These are phyloP conservation scores for Brachymystax lenok DNA, from an alignment of 2,797 vertebrate species.

Conservation along the genomic window DNA sequence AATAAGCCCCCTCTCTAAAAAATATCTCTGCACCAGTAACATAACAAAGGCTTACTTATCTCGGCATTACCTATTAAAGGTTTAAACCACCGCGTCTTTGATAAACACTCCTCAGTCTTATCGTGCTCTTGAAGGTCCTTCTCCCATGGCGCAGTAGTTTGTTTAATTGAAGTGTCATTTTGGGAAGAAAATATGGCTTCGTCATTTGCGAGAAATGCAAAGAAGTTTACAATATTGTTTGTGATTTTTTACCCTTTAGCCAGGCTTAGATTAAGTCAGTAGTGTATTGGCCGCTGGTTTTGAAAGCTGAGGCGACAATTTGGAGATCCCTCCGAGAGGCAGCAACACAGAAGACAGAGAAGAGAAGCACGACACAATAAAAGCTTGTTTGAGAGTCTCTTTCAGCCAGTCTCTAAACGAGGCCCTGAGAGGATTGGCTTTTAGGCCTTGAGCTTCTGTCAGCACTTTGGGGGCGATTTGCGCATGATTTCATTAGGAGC, in stretches of 20 bases:
- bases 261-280: slow-evolving; percentile 70
- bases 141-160: slow-evolving; percentile 77
- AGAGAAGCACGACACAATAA: slow-evolving; percentile 64
- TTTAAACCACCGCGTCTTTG: slow-evolving; percentile 77
- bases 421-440: slow-evolving; percentile 78
- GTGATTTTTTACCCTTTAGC: slow-evolving; percentile 54
- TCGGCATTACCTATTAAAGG: slow-evolving; percentile 85
- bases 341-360: slow-evolving; percentile 27
- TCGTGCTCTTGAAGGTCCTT: slow-evolving; percentile 78
- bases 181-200: slow-evolving; percentile 72
- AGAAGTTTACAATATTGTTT: slow-evolving; percentile 70
- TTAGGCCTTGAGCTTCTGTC: slow-evolving; percentile 73
- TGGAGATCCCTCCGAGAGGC: slow-evolving; percentile 49
- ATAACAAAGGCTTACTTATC: slow-evolving; percentile 85
- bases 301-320: slow-evolving; percentile 53
- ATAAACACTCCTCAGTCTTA: slow-evolving; percentile 81
- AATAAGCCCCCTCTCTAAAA: slow-evolving; percentile 51
- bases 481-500: slow-evolving; percentile 78
- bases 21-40: slow-evolving; percentile 77
- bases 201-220: slow-evolving; percentile 62
- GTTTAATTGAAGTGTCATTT: slow-evolving; percentile 88
- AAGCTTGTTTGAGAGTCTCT: slow-evolving; percentile 64
- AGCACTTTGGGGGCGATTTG: slow-evolving; percentile 79
- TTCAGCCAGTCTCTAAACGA: slow-evolving; percentile 70
- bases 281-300: slow-evolving; percentile 45